phyloP scores from a whole-genome alignment of 2,888 invertebrate species.

The Ophion slaviceki region DNA sequence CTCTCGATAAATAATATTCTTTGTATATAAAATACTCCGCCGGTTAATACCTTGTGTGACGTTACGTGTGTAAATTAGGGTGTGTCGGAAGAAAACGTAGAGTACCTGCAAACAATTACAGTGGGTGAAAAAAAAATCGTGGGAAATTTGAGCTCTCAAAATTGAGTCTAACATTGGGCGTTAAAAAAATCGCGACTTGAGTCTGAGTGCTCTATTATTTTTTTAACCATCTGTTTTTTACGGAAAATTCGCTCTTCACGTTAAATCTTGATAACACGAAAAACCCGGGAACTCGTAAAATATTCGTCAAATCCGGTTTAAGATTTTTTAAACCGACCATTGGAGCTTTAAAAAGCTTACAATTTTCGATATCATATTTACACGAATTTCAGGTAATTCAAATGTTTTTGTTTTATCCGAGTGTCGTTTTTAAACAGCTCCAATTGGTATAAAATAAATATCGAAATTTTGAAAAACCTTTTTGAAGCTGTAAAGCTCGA shows the following conservation, averaged over 20 bases:
- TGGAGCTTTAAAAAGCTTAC: not conserved
- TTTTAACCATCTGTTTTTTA: no score
- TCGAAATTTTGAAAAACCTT: not conserved
- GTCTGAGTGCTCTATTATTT: not conserved
- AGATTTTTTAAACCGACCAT: not conserved
- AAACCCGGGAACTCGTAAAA: not conserved
- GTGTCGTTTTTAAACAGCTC: not conserved
- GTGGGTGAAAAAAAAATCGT: not conserved
- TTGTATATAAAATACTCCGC: conserved; percentile 73
- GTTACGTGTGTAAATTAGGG: conserved; percentile 47
- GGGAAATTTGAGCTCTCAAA: not conserved
- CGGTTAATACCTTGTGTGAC: conserved; percentile 67
- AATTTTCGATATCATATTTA: no score
- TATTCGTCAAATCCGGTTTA: not conserved
- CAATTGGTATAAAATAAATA: not conserved
- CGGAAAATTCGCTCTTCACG: no score
- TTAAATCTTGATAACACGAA: no score
- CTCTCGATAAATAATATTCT: conserved; percentile 72
- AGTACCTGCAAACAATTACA: not conserved
- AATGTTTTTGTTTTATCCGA: not conserved
- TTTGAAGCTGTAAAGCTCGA: conserved; percentile 39
- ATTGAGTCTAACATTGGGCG: no score
- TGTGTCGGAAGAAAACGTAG: not conserved
- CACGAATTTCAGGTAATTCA: not conserved
- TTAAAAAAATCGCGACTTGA: not conserved